Conservation (phyloP, 2,113 vertebrate species). For the Nestor notabilis region DNA sequence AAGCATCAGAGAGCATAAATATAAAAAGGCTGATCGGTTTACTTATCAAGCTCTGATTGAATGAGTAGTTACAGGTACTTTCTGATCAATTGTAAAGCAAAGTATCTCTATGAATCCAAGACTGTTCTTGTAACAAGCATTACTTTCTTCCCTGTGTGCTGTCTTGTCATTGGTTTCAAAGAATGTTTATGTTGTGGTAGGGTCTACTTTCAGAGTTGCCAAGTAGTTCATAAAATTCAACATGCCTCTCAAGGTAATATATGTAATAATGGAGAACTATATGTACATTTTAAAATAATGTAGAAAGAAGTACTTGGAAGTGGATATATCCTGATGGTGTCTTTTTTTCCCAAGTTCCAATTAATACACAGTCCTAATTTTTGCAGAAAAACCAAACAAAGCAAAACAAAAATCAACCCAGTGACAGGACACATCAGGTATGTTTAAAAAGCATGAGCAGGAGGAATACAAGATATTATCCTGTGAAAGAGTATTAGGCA, state of each 20-base stretch:
- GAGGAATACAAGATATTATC: not conserved
- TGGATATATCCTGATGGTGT: accelerated
- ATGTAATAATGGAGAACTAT: accelerated
- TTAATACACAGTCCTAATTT: not conserved
- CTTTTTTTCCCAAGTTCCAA: not conserved
- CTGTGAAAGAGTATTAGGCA: not conserved
- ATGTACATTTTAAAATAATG: accelerated
- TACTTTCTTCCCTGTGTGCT: not conserved
- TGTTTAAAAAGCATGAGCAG: not conserved
- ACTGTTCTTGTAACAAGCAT: not conserved
- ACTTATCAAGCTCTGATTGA: not conserved
- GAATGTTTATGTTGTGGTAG: not conserved
- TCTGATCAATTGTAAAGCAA: not conserved
- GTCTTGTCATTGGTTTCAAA: not conserved
- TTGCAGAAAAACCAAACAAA: not conserved
- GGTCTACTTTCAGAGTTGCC: not conserved
- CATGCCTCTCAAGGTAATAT: not conserved
- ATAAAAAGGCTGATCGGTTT: not conserved
- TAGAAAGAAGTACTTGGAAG: not conserved
- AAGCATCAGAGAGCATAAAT: not conserved
- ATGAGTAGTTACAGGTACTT: not conserved
- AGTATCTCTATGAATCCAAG: not conserved
- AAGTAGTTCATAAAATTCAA: not conserved
- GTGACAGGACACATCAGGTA: not conserved
- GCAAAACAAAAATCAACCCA: not conserved